Percentiles rank a stretch among this genome's conserved stretches.
Conservation (phyloP, 30 jellyfish, hydroid and myxozoan genomes). For the Cassiopea xamachana region DNA sequence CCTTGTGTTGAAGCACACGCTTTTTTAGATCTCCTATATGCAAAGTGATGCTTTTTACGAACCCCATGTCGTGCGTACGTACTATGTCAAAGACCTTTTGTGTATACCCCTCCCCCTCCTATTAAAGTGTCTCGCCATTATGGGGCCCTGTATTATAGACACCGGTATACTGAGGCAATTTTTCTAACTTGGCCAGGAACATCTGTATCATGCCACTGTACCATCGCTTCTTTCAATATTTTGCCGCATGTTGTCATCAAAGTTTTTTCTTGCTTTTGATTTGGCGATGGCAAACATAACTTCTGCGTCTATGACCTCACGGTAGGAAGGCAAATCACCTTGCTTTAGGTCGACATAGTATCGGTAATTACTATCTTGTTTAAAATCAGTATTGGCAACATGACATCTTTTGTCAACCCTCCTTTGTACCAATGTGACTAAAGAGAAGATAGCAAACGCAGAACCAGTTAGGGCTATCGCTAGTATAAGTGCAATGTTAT, state of each 20-base stretch:
- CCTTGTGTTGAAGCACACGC: no score
- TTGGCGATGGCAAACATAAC: not conserved
- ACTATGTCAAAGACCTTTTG: no score
- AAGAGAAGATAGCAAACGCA: constrained; percentile 11
- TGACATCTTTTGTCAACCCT: not conserved
- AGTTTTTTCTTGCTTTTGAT: not conserved
- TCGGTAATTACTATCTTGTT: not conserved
- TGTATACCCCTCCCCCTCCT: no score
- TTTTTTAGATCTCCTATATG: no score
- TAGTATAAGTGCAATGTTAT: not conserved
- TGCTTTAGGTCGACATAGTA: not conserved
- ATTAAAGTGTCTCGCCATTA: no score
- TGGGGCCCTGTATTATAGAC: no score
- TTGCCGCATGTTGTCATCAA: not conserved
- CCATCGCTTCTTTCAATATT: not conserved
- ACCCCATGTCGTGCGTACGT: no score
- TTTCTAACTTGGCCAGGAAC: no score
- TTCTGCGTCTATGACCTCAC: not conserved
- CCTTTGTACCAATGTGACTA: constrained; percentile 6
- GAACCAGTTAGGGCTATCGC: constrained; percentile 20
- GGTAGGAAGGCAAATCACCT: not conserved
- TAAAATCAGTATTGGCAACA: not conserved
- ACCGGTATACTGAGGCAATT: no score
- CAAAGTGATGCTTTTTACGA: no score
- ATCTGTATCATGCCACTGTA: not conserved